Evolutionary conservation across 2,797 vertebrate genomes (phyloP).

Genomic region (Pelochelys cantorii): DNA sequence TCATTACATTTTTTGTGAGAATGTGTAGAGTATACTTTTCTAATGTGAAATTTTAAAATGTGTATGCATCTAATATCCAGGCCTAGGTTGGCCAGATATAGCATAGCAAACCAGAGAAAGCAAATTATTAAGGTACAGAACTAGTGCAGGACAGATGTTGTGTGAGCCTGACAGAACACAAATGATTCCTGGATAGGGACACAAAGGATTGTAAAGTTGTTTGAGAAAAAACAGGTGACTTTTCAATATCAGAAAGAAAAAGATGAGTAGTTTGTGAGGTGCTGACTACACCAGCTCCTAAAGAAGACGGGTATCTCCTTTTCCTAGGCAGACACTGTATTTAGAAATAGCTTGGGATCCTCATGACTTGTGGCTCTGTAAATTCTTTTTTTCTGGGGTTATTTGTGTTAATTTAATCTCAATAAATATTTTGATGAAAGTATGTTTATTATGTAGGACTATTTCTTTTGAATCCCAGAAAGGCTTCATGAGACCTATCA

Average conservation of each 20-base stretch:
- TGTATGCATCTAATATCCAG: conserved; percentile 9
- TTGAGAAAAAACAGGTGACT: neutral
- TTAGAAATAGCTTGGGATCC: neutral
- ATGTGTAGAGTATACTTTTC: neutral
- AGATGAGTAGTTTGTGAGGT: neutral
- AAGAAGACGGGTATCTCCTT: neutral
- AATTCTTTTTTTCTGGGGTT: conserved; percentile 3
- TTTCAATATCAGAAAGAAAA: neutral
- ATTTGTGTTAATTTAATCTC: neutral
- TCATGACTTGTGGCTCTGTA: neutral
- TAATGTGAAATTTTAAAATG: conserved; percentile 24
- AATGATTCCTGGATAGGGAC: neutral
- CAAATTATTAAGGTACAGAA: neutral
- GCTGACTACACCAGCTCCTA: neutral
- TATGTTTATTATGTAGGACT: neutral
- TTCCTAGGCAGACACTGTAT: neutral
- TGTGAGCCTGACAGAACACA: neutral
- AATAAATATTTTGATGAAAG: neutral
- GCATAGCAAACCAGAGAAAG: neutral
- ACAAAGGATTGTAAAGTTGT: too few species aligned
- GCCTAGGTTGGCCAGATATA: neutral
- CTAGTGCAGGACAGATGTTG: neutral
- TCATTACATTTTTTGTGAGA: conserved; percentile 16
- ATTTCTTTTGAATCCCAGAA: neutral
- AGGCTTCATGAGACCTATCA: neutral